Evolutionary conservation across 2,113 vertebrate genomes (phyloP), one percentile per base, ranked within the genome.

Genomic region (Tamias sibiricus): DNA sequence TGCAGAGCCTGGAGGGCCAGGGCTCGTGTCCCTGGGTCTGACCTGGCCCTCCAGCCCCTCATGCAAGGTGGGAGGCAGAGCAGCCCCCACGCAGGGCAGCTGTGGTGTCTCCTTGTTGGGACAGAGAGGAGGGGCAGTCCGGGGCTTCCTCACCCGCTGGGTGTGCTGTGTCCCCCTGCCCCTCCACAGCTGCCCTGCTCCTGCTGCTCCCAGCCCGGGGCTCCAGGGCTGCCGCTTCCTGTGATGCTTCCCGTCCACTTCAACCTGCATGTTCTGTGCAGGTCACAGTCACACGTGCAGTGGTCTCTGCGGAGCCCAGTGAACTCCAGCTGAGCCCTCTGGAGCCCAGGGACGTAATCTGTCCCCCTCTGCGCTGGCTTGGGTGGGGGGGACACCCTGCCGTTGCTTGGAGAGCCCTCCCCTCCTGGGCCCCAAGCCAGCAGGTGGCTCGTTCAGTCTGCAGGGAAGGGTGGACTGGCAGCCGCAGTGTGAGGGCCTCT

Each of bases 1-100:
- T 79, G 96, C 74, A 35, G 69, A 83, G 94, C 69, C 94, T 40
- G 71, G 57, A 95, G 94, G 84, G 91, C 74, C 7, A 10, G 80
- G 88, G 87, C 92, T 52, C 16, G 0, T 9, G 66, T 42, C 42
- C 59, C 42, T 4, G 4, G 35, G 8, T 68, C 32, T 47, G 24
- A 5, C 42, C 8, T 28, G 52, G 26, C 42, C 57, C 35, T 9
- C 20, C 37, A 14, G 49, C 35, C 52, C 49, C 84, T 20, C 16
- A 3, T 52, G 49, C 49, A 52, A 52, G 49, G 49, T 52, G 37
- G 66, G 37, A 22, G 30, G 68, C 37, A 16, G 26, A 59, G 59
- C 1, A 2, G 30, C 30, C 6, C 28, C 54, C 1, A 6, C 30
- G 28, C 24, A 2, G 11, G 64, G 52, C 7, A 9, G 35, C 62